Conservation (phyloP, 1,140 invertebrate species). For the Dinothrombium tinctorium region DNA sequence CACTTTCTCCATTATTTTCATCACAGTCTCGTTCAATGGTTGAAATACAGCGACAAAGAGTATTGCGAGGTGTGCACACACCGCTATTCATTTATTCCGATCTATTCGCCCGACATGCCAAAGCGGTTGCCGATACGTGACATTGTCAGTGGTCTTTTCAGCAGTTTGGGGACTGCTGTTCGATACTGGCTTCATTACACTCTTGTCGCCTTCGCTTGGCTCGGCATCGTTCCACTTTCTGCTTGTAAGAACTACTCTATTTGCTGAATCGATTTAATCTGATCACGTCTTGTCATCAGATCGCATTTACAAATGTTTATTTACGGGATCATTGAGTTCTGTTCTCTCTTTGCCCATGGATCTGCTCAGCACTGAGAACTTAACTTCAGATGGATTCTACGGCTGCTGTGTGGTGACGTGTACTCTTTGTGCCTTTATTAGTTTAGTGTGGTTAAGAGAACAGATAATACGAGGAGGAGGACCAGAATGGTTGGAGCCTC, state of each 20-base stretch:
- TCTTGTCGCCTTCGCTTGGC: slow-evolving; percentile 83
- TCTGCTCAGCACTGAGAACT: slow-evolving; percentile 73
- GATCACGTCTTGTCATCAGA: slow-evolving; percentile 20
- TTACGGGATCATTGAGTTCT: slow-evolving; percentile 54
- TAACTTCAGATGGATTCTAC: slow-evolving; percentile 76
- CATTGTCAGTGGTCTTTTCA: slow-evolving; percentile 61
- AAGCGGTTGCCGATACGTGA: slow-evolving; percentile 71
- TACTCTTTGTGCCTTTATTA: slow-evolving; percentile 87
- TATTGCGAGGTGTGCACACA: slow-evolving; percentile 97
- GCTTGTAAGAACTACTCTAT: slow-evolving; percentile 37
- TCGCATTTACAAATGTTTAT: slow-evolving; percentile 72
- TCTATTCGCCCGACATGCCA: slow-evolving; percentile 98
- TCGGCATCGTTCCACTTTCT: slow-evolving; percentile 84
- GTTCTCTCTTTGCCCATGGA: slow-evolving; percentile 64
- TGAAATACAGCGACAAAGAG: slow-evolving; percentile 81
- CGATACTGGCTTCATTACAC: slow-evolving; percentile 93
- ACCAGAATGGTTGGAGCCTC: slow-evolving; percentile 61
- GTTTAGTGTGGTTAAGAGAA: slow-evolving; percentile 84
- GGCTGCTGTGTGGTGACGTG: slow-evolving; percentile 91
- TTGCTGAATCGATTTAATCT: slow-evolving; percentile 2
- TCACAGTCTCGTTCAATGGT: slow-evolving; percentile 33
- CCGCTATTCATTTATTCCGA: slow-evolving; percentile 90
- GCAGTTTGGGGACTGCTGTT: slow-evolving; percentile 66
- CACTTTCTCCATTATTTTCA: slow-evolving; percentile 8
- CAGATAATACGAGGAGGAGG: slow-evolving; percentile 93